Percentiles rank a stretch among this genome's conserved stretches.
Conservation (phyloP, 1,140 invertebrate species). For the Chironomus striatipennis region DNA sequence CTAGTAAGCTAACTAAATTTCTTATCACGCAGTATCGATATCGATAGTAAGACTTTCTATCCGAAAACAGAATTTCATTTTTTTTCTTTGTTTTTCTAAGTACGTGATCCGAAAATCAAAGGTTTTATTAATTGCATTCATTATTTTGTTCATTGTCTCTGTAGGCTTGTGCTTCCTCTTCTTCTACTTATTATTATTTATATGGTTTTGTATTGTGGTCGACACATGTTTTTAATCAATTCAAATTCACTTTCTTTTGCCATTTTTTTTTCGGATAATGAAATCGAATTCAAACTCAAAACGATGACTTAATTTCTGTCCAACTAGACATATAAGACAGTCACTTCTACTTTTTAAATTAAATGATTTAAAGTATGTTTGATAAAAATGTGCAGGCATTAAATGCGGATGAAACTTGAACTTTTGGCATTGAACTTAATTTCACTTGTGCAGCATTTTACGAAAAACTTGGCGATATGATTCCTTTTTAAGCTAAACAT, state of each 20-base stretch:
- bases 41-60: background rate
- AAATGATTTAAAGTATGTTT: too few relatives aligned
- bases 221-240: background rate
- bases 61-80: background rate
- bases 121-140: conserved; percentile 9
- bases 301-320: background rate
- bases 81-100: background rate
- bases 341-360: too few relatives aligned
- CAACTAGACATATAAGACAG: too few relatives aligned
- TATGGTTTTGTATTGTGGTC: background rate
- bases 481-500: too few relatives aligned
- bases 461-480: too few relatives aligned
- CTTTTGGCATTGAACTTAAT: too few relatives aligned
- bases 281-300: background rate
- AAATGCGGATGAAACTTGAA: too few relatives aligned
- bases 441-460: too few relatives aligned
- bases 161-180: background rate
- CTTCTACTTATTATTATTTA: background rate
- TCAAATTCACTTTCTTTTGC: background rate
- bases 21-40: conserved; percentile 12
- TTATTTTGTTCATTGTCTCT: background rate
- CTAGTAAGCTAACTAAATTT: background rate
- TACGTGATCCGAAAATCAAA: conserved; percentile 12
- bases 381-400: too few relatives aligned
- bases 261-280: background rate